Conservation (phyloP, 2,888 invertebrate genomes). For the Ormyrus pomaceus region DNA sequence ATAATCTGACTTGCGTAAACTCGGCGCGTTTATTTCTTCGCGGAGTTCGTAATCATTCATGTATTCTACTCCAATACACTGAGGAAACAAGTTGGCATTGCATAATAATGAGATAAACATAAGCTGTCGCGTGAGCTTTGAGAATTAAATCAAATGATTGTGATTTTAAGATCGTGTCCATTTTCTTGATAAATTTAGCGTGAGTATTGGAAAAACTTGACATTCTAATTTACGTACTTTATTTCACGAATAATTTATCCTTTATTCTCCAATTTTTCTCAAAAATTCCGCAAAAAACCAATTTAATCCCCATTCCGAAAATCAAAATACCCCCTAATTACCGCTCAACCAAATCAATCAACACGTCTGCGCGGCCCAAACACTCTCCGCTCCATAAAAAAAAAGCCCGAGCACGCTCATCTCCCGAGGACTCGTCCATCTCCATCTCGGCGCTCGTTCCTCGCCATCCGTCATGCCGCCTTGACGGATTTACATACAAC, state of each 20-base stretch:
- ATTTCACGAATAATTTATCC: too few species aligned
- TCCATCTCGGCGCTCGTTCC: neutral
- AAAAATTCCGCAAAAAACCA: too few species aligned
- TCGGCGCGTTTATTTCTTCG: neutral
- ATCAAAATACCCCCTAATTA: slow-evolving; percentile 9
- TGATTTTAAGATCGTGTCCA: too few species aligned
- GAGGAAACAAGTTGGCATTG: slow-evolving; percentile 11
- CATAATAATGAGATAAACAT: neutral
- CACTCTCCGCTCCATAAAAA: slow-evolving; percentile 17
- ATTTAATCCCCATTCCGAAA: too few species aligned
- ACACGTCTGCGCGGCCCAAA: neutral
- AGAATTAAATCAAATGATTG: too few species aligned
- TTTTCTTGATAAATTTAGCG: too few species aligned
- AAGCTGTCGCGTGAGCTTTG: too few species aligned
- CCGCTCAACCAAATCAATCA: slow-evolving; percentile 21
- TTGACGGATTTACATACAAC: slow-evolving; percentile 68
- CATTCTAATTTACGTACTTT: too few species aligned
- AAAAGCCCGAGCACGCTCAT: neutral
- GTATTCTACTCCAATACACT: neutral
- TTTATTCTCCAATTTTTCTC: too few species aligned
- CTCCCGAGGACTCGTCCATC: slow-evolving; percentile 15
- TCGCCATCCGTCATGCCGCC: slow-evolving; percentile 57
- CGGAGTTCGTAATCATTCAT: slow-evolving; percentile 22
- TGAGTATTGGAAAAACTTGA: too few species aligned
- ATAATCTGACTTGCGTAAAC: slow-evolving; percentile 45